A percentile compares a stretch with the other conserved stretches of the same genome.
phyloP scores from a whole-genome alignment of 2,888 invertebrate genomes.

The Diadegma fenestrale region DNA sequence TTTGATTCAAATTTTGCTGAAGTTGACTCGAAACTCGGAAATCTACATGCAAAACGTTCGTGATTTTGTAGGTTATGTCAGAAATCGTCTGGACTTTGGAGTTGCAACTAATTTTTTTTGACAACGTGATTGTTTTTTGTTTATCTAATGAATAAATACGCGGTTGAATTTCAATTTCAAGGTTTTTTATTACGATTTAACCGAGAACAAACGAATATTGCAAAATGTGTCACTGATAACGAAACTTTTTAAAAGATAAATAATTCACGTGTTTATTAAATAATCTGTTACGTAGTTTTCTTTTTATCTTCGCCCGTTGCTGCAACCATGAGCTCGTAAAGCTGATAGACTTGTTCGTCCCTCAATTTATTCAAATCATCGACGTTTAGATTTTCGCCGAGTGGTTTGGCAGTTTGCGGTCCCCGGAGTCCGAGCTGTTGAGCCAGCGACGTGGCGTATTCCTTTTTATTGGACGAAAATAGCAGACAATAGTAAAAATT shows the following conservation, averaged over 20 bases:
- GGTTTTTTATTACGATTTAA: neutral
- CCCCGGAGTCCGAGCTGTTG: slow-evolving; percentile 90
- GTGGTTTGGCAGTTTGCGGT: slow-evolving; percentile 86
- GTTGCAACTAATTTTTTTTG: neutral
- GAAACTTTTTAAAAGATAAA: neutral
- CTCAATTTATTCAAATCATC: slow-evolving; percentile 89
- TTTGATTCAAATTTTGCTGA: neutral
- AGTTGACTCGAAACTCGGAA: neutral
- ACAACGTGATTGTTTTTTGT: neutral
- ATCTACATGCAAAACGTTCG: neutral
- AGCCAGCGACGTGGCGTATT: slow-evolving; percentile 91
- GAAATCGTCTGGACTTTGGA: neutral
- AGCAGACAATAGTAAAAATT: slow-evolving; percentile 43
- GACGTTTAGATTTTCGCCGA: slow-evolving; percentile 89
- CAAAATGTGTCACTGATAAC: neutral
- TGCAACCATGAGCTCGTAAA: slow-evolving; percentile 93
- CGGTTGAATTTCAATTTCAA: neutral
- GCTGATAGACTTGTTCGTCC: slow-evolving; percentile 93
- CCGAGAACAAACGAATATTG: neutral
- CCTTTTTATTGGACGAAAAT: slow-evolving; percentile 85
- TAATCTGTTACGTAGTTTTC: slow-evolving; percentile 28
- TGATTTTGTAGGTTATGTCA: neutral
- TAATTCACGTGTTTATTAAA: neutral
- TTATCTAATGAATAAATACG: neutral
- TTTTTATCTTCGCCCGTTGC: slow-evolving; percentile 85